Conservation (phyloP, 2,888 invertebrate species). For the Drosophila hamatofila region DNA sequence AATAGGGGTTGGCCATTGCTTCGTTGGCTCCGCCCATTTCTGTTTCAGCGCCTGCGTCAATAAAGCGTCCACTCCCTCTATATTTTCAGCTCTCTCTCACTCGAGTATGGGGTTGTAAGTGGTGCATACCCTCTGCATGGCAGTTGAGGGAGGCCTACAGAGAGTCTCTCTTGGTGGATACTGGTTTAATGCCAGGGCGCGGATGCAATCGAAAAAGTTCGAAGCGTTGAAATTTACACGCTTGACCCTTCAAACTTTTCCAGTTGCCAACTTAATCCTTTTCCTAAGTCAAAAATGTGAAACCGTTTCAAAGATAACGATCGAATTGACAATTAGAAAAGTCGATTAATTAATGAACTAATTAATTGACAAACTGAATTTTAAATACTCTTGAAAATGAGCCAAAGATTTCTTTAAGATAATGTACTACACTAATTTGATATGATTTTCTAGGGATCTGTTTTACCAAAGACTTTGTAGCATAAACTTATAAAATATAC, state of each 20-base stretch:
- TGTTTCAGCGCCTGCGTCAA: constrained; percentile 40
- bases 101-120: constrained; percentile 3
- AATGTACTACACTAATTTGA: neutral
- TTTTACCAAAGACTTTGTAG: neutral
- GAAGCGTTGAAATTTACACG: constrained; percentile 57
- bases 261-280: constrained; percentile 23
- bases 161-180: neutral
- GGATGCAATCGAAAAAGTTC: constrained; percentile 35
- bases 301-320: constrained; percentile 13
- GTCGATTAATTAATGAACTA: neutral
- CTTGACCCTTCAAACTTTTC: constrained; percentile 32
- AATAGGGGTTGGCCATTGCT: constrained; percentile 21
- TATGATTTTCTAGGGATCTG: neutral
- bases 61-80: constrained; percentile 1
- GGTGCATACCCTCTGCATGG: neutral
- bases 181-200: constrained; percentile 23
- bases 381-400: neutral
- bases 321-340: constrained; percentile 34
- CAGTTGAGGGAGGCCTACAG: neutral
- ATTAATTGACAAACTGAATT: neutral
- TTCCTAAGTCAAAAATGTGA: constrained; percentile 4
- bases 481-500: neutral
- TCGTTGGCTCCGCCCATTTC: constrained; percentile 35
- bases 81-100: neutral
- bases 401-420: neutral